Evolutionary conservation across 2,113 vertebrate species (phyloP), one percentile per base, ranked within the genome.

Genomic region (Paralichthys olivaceus): DNA sequence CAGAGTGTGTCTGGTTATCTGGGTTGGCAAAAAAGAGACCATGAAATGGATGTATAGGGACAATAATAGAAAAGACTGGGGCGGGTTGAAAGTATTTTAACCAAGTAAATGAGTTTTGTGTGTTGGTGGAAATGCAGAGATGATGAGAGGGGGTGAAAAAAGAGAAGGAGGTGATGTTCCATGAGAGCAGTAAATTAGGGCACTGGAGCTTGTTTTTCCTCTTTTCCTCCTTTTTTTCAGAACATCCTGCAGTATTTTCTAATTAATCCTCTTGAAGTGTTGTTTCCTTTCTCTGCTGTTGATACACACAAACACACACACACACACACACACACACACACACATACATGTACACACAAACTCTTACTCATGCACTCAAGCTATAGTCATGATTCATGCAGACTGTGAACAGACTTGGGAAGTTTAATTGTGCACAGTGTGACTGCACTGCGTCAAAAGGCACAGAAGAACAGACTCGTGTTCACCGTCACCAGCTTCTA

Each of bases 111-210:
- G 13, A 13, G 49, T 79, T 68, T 40, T 56, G 26, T 65, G 53
- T 58, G 62, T 53, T 73, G 54, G 67, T 17, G 63, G 65, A 86
- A 72, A 74, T 78, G 62, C 70, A 77, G 57, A 74, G 65, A 67
- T 71, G 74, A 63, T 56, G 59, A 22, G 37, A 70, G 73, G n/a
- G 4, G 11, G 32, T 43, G 63, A 75, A 78, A 85, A 84, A 23
- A 78, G 76, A 64, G 25, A 55, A 15, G 64, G 53, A 64, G 7
- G 61, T 89, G 86, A 84, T 53, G 75, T 79, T 70, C 71, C 11
- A 80, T 79, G 81, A 84, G 84, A 84, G 81, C 66, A 78, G 72
- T 74, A 73, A 90, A 89, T 79, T 86, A 56, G 88, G 88, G 81
- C 87, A 90, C 81, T 80, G 77, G 86, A 87, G 73, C 85, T 87